These are phyloP conservation scores for Lucinisca nassula DNA, from an alignment of 2,888 invertebrate species.

Conservation along the genomic window DNA sequence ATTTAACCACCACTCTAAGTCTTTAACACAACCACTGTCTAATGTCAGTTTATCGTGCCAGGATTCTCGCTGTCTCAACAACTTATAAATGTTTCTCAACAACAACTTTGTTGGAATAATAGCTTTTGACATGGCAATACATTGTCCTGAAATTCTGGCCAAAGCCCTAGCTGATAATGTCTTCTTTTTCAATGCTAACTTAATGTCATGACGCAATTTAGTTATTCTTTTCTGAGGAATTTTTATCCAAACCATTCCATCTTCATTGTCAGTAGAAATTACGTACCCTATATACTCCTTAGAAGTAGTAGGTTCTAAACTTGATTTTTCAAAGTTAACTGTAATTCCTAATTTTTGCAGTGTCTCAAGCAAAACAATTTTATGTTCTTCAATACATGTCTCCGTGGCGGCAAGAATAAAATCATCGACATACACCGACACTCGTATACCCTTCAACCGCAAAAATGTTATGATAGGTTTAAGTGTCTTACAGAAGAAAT, in stretches of 20 bases:
- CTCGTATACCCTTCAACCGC: slow-evolving; percentile 9
- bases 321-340: not conserved
- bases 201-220: slow-evolving; percentile 1
- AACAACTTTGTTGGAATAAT: slow-evolving; percentile 11
- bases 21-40: not conserved
- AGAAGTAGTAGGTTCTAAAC: not conserved
- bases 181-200: not conserved
- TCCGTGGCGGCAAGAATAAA: too few relatives aligned
- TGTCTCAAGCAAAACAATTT: not conserved
- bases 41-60: slow-evolving; percentile 9
- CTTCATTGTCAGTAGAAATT: not conserved
- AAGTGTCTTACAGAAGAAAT: slow-evolving; percentile 32
- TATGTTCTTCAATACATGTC: not conserved
- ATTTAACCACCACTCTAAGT: slow-evolving; percentile 15
- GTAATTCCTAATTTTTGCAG: not conserved
- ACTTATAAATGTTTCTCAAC: slow-evolving; percentile 23
- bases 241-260: not conserved
- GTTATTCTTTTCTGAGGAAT: slow-evolving; percentile 22
- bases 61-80: not conserved
- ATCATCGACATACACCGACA: slow-evolving; percentile 17
- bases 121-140: slow-evolving; percentile 19
- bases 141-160: slow-evolving; percentile 23
- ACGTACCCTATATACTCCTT: slow-evolving; percentile 17
- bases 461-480: slow-evolving; percentile 17
- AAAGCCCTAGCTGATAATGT: not conserved